Evolutionary conservation across 2,113 vertebrate genomes (phyloP), one percentile per base, ranked within the genome.

Genomic region (Pteronura brasiliensis): DNA sequence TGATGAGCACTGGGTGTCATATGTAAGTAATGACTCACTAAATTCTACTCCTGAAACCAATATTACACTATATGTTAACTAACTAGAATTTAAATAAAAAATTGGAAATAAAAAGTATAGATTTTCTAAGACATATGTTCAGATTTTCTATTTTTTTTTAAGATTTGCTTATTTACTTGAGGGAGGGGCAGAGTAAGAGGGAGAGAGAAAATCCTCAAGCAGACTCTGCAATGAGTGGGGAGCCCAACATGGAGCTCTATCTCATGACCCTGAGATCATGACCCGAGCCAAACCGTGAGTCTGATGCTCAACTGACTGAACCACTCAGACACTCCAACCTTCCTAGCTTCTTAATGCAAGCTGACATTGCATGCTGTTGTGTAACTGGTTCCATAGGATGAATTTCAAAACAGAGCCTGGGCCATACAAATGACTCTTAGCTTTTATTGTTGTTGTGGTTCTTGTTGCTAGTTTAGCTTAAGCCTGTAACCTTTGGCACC

Each of bases 371-470:
- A 79, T 77, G 13, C 3, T 44, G 1, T 34, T 71, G 34, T 63
- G 11, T 2, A 82, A 25, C 17, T 82, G 23, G 44, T 80, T 96
- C 82, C 14, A 76, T 11, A 71, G 61, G 7, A 15, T 57, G 6
- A 88, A 14, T 87, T 88, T 95, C 69, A 93, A 96, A 93, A 29
- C n/a, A 77, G 23, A 90, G 7, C 4, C 4, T 81, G 59, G 7
- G 2, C 6, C 39, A 11, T 72, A 57, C 1, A 65, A 13, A 3
- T 0, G 0, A 34, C 14, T 39, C 34, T 27, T 86, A 55, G 12
- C 49, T 72, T 74, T 67, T 67, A 77, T 61, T 36, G 4, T 69
- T 77, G 74, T 74, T 27, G 13, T 29, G 27, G 39, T 17, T 7
- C 3, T 29, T 91, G 7, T 87, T 77, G 7, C 77, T 88, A 82